Evolutionary conservation across 2,888 invertebrate species (phyloP).

Genomic region (Ormyrus nitidulus): DNA sequence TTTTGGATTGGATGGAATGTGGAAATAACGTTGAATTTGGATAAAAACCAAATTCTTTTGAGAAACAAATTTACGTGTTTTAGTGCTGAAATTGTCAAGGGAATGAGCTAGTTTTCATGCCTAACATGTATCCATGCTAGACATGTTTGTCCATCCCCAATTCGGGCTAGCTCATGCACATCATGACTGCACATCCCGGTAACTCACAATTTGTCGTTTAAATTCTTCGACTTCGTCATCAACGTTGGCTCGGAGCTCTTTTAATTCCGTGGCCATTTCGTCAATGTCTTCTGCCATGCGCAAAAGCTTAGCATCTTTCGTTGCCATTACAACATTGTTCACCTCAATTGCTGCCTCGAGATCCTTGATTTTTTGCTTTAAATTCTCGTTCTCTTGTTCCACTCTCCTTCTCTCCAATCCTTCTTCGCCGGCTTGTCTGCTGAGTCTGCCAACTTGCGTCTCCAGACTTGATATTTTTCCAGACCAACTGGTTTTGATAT

Average conservation of each 20-base stretch:
- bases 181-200: slow-evolving; percentile 68
- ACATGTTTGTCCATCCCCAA: slow-evolving; percentile 10
- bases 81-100: slow-evolving; percentile 18
- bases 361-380: slow-evolving; percentile 81
- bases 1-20: slow-evolving; percentile 38
- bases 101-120: slow-evolving; percentile 29
- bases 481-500: slow-evolving; percentile 95
- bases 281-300: slow-evolving; percentile 85
- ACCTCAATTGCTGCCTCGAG: slow-evolving; percentile 83
- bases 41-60: slow-evolving; percentile 6
- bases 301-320: slow-evolving; percentile 84
- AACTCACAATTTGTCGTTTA: slow-evolving; percentile 75
- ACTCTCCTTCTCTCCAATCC: slow-evolving; percentile 87
- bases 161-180: slow-evolving; percentile 63
- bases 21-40: slow-evolving; percentile 8
- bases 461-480: slow-evolving; percentile 92
- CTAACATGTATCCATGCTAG: slow-evolving; percentile 34
- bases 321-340: slow-evolving; percentile 80
- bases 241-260: slow-evolving; percentile 74
- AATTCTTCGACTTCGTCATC: slow-evolving; percentile 74
- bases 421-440: slow-evolving; percentile 90
- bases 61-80: not conserved
- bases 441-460: slow-evolving; percentile 90
- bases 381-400: slow-evolving; percentile 82
- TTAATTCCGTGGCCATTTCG: slow-evolving; percentile 82